Evolutionary conservation across 1,140 invertebrate genomes (phyloP).

Genomic region (Dolichoris vasculosae): DNA sequence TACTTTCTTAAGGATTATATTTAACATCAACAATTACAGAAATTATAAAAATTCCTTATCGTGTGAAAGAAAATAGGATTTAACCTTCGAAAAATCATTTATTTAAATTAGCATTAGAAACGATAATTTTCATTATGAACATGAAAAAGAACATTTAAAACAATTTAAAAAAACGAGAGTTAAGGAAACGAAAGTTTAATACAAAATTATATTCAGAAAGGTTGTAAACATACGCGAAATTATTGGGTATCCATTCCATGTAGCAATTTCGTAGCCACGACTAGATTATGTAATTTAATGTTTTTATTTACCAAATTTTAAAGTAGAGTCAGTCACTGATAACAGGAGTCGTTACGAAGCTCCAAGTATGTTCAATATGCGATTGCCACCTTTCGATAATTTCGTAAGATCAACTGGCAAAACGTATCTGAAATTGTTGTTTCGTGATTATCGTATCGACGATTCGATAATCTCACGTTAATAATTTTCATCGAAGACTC

Average conservation of each 20-base stretch:
- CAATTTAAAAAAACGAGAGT: neutral
- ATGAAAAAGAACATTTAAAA: neutral
- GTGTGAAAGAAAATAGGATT: neutral
- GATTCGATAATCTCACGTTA: slow-evolving; percentile 34
- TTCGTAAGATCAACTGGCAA: neutral
- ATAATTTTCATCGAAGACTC: too few species aligned
- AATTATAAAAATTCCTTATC: slow-evolving; percentile 14
- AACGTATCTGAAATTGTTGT: neutral
- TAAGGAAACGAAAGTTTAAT: neutral
- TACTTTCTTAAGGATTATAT: neutral
- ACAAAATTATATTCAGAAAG: neutral
- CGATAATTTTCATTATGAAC: neutral
- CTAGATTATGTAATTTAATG: neutral
- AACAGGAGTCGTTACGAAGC: neutral
- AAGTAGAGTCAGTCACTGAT: neutral
- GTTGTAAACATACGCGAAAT: neutral
- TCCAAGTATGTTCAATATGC: neutral
- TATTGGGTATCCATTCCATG: neutral
- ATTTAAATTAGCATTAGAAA: neutral
- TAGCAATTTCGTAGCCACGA: neutral
- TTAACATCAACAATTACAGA: neutral
- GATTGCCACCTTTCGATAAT: neutral
- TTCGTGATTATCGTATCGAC: slow-evolving; percentile 53
- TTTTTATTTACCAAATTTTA: neutral
- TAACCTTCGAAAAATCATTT: neutral